Conservation (phyloP, 2,888 invertebrate genomes). For the Campopleginae sp. region DNA sequence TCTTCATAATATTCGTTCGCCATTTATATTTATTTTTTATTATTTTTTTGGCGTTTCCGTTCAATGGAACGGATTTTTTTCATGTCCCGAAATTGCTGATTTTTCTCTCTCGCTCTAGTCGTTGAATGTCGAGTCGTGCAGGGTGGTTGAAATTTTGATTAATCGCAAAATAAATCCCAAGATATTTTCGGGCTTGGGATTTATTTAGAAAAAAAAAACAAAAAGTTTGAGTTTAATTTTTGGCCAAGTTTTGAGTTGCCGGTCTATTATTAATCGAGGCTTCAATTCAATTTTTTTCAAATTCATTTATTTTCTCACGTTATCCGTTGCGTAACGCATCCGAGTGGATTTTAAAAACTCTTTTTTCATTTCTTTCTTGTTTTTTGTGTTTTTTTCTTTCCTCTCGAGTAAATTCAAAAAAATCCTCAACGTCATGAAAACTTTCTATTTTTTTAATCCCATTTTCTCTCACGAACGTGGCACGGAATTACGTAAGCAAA, state of each 20-base stretch:
- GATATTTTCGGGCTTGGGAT: not conserved
- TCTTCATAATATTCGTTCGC: conserved; percentile 26
- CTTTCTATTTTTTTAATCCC: not conserved
- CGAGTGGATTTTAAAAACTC: not conserved
- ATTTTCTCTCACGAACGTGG: not conserved
- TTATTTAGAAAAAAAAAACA: not conserved
- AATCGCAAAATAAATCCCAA: not conserved
- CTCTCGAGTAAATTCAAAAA: not conserved
- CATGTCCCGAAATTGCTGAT: not conserved
- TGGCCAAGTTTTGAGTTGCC: not conserved
- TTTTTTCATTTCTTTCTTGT: not conserved
- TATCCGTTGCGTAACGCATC: not conserved
- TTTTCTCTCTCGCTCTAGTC: not conserved
- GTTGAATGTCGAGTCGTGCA: not conserved
- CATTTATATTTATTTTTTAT: not conserved
- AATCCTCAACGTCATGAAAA: not conserved
- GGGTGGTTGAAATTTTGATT: not conserved
- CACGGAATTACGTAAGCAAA: not conserved
- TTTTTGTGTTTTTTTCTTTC: too few species aligned
- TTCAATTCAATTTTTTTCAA: not conserved
- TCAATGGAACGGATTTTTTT: not conserved
- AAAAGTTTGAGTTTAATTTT: not conserved
- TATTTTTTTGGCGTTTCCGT: not conserved
- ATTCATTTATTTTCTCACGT: not conserved
- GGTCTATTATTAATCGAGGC: not conserved